Evolutionary conservation across 2,113 vertebrate genomes (phyloP).

Genomic region (Eudorcas thomsonii): DNA sequence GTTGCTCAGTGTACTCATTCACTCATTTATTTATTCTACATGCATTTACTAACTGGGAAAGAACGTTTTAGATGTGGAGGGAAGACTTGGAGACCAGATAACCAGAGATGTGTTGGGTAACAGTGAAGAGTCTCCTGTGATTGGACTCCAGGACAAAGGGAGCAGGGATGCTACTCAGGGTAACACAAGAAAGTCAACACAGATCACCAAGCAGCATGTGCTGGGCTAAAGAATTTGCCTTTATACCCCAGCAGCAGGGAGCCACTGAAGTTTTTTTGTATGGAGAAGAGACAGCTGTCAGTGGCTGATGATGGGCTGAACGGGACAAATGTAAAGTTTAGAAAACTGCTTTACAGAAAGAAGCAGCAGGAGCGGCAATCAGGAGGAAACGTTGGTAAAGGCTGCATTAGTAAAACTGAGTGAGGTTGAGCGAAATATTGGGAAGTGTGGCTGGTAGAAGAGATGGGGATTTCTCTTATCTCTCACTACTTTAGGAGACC

Average conservation of each 20-base stretch:
- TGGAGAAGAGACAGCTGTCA: not conserved
- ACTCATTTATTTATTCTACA: not conserved
- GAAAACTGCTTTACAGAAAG: not conserved
- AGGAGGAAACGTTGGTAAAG: not conserved
- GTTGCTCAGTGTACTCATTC: not conserved
- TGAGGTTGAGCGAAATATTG: not conserved
- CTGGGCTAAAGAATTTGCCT: not conserved
- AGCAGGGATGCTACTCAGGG: not conserved
- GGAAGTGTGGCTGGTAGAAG: not conserved
- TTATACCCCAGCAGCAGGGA: not conserved
- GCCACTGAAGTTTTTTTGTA: not conserved
- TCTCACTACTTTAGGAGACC: not conserved
- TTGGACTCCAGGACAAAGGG: not conserved
- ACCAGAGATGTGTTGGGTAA: not conserved
- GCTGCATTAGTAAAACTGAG: not conserved
- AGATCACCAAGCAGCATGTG: too few species aligned
- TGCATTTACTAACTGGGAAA: not conserved
- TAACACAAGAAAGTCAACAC: not conserved
- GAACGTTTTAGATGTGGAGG: not conserved
- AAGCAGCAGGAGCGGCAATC: not conserved
- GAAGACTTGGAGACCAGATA: not conserved
- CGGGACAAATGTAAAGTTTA: not conserved
- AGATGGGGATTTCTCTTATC: not conserved
- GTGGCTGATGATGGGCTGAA: not conserved
- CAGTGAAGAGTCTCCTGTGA: not conserved